A percentile compares a stretch with the other conserved stretches of the same genome.
Conservation (phyloP, 2,888 invertebrate genomes). For the Chymomyza amoena region DNA sequence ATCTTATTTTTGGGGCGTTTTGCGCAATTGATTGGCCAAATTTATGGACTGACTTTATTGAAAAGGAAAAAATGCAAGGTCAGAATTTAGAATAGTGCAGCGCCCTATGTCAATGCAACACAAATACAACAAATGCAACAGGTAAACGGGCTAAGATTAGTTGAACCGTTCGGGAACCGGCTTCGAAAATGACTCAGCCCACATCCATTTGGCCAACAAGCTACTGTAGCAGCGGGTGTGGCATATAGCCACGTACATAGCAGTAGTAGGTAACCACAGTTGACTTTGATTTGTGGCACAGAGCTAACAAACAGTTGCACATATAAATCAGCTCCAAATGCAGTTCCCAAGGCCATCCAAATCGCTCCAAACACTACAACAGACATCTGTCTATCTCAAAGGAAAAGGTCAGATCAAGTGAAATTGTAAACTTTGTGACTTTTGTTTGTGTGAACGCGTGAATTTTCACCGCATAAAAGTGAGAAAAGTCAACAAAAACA, state of each 20-base stretch:
- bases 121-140: slow-evolving; percentile 19
- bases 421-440: slow-evolving; percentile 42
- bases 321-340: slow-evolving; percentile 61
- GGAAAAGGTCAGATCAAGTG: slow-evolving; percentile 65
- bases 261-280: background rate
- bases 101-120: slow-evolving; percentile 24
- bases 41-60: slow-evolving; percentile 59
- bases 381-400: slow-evolving; percentile 7
- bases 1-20: slow-evolving; percentile 30
- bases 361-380: slow-evolving; percentile 22
- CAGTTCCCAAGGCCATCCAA: slow-evolving; percentile 59
- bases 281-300: slow-evolving; percentile 68
- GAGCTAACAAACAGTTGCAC: slow-evolving; percentile 22
- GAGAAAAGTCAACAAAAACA: slow-evolving; percentile 54
- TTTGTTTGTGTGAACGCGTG: background rate
- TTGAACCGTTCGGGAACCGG: slow-evolving; percentile 13
- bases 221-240: slow-evolving; percentile 18
- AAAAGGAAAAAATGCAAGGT: slow-evolving; percentile 56
- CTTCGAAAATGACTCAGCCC: background rate
- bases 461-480: slow-evolving; percentile 46
- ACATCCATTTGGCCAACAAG: slow-evolving; percentile 32
- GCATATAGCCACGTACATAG: background rate
- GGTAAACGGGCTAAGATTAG: background rate
- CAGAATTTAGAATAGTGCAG: slow-evolving; percentile 58
- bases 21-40: slow-evolving; percentile 57